These are phyloP conservation scores for Caenorhabditis doughertyi DNA, from an alignment of 2,888 invertebrate species.

Conservation along the genomic window DNA sequence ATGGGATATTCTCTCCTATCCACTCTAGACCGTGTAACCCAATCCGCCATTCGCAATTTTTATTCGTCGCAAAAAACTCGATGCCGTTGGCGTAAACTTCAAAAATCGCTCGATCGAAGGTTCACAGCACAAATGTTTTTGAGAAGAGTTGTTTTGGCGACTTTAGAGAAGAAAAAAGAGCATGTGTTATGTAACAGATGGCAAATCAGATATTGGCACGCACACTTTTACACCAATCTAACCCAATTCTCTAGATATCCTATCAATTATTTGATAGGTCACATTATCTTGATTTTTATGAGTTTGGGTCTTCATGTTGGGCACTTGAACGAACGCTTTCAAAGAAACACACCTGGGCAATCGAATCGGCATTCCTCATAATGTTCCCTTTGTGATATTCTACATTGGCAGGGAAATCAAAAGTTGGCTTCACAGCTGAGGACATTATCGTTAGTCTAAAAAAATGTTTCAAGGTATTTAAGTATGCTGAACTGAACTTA, in stretches of 20 bases:
- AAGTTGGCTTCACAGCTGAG: constrained; percentile 67
- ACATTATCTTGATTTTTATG: constrained; percentile 54
- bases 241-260: background rate
- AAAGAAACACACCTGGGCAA: constrained; percentile 55
- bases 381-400: constrained; percentile 69
- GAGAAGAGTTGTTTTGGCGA: constrained; percentile 48
- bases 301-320: constrained; percentile 10
- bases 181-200: constrained; percentile 60
- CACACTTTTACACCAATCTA: constrained; percentile 19
- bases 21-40: constrained; percentile 51
- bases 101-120: constrained; percentile 50
- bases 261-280: constrained; percentile 52
- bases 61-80: constrained; percentile 33
- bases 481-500: constrained; percentile 5
- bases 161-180: constrained; percentile 26
- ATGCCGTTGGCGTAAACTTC: constrained; percentile 35
- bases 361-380: constrained; percentile 35
- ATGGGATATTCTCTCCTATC: constrained; percentile 22
- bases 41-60: constrained; percentile 37
- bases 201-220: constrained; percentile 43
- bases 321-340: too few relatives aligned
- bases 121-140: constrained; percentile 25
- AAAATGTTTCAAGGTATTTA: background rate
- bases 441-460: constrained; percentile 66
- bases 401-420: constrained; percentile 69